A percentile compares a stretch with the other conserved stretches of the same genome.
Conservation (phyloP, 2,113 vertebrate genomes). For the Eurypyga helias region DNA sequence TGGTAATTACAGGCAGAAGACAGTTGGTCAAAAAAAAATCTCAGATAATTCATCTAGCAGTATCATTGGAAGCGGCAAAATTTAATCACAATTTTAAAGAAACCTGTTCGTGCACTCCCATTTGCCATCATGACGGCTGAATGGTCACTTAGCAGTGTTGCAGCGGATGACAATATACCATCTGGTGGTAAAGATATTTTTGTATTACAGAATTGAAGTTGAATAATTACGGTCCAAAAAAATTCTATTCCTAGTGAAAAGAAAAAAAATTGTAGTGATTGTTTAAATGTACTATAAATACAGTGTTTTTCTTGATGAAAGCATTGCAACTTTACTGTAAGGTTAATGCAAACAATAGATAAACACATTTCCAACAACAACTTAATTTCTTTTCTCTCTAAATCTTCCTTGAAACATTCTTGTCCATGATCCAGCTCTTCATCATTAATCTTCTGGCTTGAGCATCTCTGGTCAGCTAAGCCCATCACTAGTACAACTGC, state of each 20-base stretch:
- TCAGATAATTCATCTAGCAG: background rate
- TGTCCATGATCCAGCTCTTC: background rate
- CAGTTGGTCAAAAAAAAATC: background rate
- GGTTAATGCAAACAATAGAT: background rate
- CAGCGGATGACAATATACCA: background rate
- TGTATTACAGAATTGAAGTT: background rate
- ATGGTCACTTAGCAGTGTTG: background rate
- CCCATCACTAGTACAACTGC: background rate
- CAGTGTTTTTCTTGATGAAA: background rate
- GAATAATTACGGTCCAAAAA: background rate
- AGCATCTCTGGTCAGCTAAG: constrained; percentile 22
- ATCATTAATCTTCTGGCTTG: background rate
- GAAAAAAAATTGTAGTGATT: background rate
- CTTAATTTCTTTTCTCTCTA: background rate
- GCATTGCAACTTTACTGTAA: background rate
- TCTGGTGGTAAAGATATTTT: background rate
- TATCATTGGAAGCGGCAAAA: background rate
- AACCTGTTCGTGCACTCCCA: background rate
- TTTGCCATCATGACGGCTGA: background rate
- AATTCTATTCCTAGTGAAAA: background rate
- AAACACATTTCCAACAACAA: background rate
- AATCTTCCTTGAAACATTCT: background rate
- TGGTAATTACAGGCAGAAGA: background rate
- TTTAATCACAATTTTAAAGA: background rate
- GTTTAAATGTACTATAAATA: background rate